Conservation (phyloP, 2,797 vertebrate species). For the Pipistrellus kuhlii region DNA sequence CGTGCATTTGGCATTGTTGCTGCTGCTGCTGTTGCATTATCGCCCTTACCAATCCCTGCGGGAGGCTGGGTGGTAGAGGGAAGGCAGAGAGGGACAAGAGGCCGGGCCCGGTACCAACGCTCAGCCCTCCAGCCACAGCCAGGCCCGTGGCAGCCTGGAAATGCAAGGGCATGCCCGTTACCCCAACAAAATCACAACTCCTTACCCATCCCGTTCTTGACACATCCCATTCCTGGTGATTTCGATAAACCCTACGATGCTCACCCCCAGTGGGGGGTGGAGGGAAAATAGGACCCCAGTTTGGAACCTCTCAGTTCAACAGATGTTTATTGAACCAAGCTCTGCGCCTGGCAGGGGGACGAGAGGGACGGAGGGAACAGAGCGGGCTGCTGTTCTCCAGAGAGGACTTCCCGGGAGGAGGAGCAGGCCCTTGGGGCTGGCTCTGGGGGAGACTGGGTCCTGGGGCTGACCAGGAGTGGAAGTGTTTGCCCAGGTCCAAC, state of each 20-base stretch:
- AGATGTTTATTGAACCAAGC: background rate
- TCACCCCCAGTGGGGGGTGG: background rate
- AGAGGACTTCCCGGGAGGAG: too few species aligned
- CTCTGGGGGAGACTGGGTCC: background rate
- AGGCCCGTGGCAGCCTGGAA: background rate
- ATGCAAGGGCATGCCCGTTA: background rate
- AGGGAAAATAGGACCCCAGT: background rate
- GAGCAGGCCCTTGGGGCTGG: background rate
- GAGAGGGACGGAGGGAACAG: too few species aligned
- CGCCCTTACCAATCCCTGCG: background rate
- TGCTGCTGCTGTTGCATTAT: too few species aligned
- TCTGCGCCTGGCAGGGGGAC: background rate
- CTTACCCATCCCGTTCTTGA: background rate
- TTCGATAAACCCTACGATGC: background rate
- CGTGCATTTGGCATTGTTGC: background rate
- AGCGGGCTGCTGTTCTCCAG: background rate
- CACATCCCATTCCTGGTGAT: background rate
- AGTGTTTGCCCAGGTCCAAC: background rate
- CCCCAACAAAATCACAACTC: background rate
- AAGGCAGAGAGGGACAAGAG: background rate
- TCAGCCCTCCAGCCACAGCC: background rate
- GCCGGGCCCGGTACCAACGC: accelerated
- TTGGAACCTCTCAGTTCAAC: background rate
- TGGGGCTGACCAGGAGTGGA: background rate
- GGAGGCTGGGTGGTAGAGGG: too few species aligned